Base-by-base conservation (phyloP, 1,140 invertebrate species). In the Drosophila sp. region DNA sequence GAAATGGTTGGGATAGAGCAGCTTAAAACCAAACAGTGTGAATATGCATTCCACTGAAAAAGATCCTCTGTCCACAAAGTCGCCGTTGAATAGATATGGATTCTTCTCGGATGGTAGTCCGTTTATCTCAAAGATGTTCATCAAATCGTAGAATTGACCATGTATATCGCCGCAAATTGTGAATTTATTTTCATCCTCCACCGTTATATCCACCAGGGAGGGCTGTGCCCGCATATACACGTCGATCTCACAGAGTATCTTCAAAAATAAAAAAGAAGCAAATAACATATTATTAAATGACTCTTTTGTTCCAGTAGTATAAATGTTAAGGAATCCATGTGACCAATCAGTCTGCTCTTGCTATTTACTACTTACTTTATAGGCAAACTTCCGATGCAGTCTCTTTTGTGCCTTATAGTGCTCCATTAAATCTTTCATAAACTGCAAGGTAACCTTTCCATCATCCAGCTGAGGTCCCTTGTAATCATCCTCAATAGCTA, bases 121-220 rank as follows among this genome's bases (percentile, higher is more conserved):
- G 93, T 99, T 99, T 44, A 99, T 93, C 90, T 98, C 94, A 93
- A 99, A 99, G 79, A 99, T 99, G 93, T 99, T 99, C 93, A 99
- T 95, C 55, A 99, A 93, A 93, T 99, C 99, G 93, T 98, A 99
- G 93, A 96, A 99, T 93, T 99, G 99, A 27, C 99, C 99, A 93
- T 99, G 99, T 82, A 99, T 98, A 93, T 99, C 99, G n/a, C 99
- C 99, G 93, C 99, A 99, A 60, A 99, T 96, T 33, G 99, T 99
- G 92, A 99, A 99, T 93, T 99, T 99, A 57, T 95, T 94, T 50
- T 96, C 94, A 91, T 97, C 96, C 5, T 95, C 95, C 76, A 99
- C 96, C 70, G 93, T 94, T 55, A 99, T 96, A 91, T 99, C 96
- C 0, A 99, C 95, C 72, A 99, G 93, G 47, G 97, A 97, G 35